Evolutionary conservation across 2,797 vertebrate species (phyloP), one percentile per base, ranked within the genome.

Genomic region (Enteromius mattozi): DNA sequence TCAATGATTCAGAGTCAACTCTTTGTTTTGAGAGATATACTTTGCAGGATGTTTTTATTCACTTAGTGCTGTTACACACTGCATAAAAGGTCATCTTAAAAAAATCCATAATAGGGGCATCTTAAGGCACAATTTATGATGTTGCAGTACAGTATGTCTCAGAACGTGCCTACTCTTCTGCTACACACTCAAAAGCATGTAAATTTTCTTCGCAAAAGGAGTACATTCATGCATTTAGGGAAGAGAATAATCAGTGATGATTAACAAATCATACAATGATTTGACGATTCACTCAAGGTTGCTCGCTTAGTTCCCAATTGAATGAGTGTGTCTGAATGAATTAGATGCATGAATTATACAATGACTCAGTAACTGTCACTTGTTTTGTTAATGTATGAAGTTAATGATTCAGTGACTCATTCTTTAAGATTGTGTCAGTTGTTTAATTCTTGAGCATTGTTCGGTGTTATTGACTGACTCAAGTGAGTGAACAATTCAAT

Each of bases 401-500:
- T n/a, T 14, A n/a, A n/a, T 37, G 33, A 76, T 14, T 24, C 21
- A n/a, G 12, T 24, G 21, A 59, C 21, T 59, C 21, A 8, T 33
- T 51, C 17, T 35, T 75, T 35, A 75, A n/a, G 17, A 75, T 33
- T 12, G 54, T n/a, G 45, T 51, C 71, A 51, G 9, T 33, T 35
- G 0, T 35, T 75, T 35, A n/a, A 1, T 35, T 51, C 30, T 27
- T 75, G 24, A 27, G 24, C 59, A 27, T 61, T 27, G 13, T 27
- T 21, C 30, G n/a, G 49, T 37, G 30, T n/a, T 56, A 51, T 37
- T 56, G 72, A 54, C 30, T 0, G 1, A 75, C 19, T 51, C 27
- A 9, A 8, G 19, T 51, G 30, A 75, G 47, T 54, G 49, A 75
- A 54, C 35, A 33, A 37, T 76, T 76, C 74, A 76, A n/a, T 37